phyloP scores from a whole-genome alignment of 2,888 invertebrate genomes.

The Eupeodes latifasciatus region DNA sequence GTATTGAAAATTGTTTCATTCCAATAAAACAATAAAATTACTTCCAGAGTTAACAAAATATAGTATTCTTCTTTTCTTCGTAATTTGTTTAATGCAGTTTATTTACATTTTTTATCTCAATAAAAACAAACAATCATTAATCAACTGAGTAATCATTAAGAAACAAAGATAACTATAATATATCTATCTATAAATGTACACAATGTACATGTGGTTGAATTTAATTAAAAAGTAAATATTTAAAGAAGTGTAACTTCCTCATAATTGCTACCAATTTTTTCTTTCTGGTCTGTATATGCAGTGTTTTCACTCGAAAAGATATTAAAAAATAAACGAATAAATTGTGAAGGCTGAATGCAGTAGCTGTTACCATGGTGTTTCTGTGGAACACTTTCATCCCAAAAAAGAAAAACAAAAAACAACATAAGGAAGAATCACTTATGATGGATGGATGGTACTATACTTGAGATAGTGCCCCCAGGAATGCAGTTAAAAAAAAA shows the following conservation, averaged over 20 bases:
- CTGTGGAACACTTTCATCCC: neutral
- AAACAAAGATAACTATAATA: neutral
- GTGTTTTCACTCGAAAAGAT: slow-evolving; percentile 12
- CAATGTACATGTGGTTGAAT: slow-evolving; percentile 8
- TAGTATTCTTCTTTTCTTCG: neutral
- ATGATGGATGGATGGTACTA: neutral
- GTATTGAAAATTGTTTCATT: too few relatives aligned
- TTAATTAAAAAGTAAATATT: slow-evolving; percentile 51
- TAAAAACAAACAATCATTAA: slow-evolving; percentile 12
- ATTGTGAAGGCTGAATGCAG: neutral
- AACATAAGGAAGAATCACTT: slow-evolving; percentile 33
- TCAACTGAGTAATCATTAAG: slow-evolving; percentile 24
- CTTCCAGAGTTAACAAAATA: too few relatives aligned
- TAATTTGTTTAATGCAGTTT: slow-evolving; percentile 9
- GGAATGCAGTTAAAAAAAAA: slow-evolving; percentile 8
- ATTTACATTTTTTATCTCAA: slow-evolving; percentile 15
- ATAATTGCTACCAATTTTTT: slow-evolving; percentile 21
- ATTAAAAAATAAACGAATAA: neutral
- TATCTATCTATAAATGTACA: neutral
- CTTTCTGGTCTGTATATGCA: neutral
- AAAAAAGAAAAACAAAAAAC: neutral
- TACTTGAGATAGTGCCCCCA: neutral
- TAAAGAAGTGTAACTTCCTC: slow-evolving; percentile 21
- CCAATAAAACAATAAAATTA: too few relatives aligned
- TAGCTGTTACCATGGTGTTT: neutral